Evolutionary conservation across 2,797 vertebrate genomes (phyloP), one percentile per base, ranked within the genome.

Genomic region (Rhinophrynus dorsalis): DNA sequence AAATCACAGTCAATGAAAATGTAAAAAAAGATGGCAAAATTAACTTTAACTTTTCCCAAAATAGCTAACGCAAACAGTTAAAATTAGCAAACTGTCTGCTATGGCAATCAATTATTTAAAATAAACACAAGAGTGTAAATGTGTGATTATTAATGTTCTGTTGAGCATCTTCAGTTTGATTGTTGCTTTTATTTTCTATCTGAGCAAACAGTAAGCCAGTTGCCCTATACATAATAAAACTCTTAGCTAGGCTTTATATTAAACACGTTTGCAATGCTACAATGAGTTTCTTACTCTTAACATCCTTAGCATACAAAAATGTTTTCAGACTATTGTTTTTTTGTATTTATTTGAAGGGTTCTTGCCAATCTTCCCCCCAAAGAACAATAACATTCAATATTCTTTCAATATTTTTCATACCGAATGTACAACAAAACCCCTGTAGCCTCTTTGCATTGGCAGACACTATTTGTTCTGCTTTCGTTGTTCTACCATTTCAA

Each of bases 301-400:
- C 45, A 42, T 17, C 35, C 27, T 59, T 35, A 6, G 45, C 52
- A 73, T 66, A 42, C 69, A 65, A 73, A 71, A 32, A 65, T 64
- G 35, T 50, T 58, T 50, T 56, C 68, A 48, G 20, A 59, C 52
- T 51, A 66, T 58, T 44, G 45, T 65, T 66, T 65, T n/a, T 29
- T 54, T 48, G 32, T 51, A 61, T 44, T 69, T 59, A 68, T 72
- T 51, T 65, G 51, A 65, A 72, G 18, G 68, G 13, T 48, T 52
- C 45, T 73, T 66, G 69, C 69, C 69, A 73, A 66, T 51, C 50
- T 38, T 58, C 45, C 29, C 69, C 69, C 69, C 18, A 73, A 51
- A 73, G 61, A 65, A 59, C 69, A 73, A 59, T 65, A 73, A 59
- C 69, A 66, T 59, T 73, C 61, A 58, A 73, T 71, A 73, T 73